Base-by-base conservation (phyloP, 1,140 invertebrate species). In the Doryteuthis pealeii region DNA sequence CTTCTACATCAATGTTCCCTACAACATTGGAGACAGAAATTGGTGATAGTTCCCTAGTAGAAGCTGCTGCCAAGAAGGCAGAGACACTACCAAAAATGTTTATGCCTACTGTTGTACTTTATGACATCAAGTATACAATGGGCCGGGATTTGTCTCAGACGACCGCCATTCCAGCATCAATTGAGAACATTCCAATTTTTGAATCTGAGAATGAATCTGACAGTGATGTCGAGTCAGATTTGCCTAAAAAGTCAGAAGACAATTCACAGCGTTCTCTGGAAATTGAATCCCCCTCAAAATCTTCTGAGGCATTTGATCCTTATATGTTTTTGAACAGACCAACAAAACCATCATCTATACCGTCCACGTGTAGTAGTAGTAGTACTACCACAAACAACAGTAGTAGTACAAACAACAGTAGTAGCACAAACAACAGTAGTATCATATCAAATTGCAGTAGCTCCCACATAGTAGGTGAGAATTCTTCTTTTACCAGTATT, bases 121-220 rank as follows among this genome's bases (percentile, higher is more conserved):
- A 62, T 62, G 54, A 62, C 26, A 62, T 62, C 18, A 62, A 62
- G 18, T 62, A 62, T 28, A 62, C 54, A 62, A 62, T 62, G 54
- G 54, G 54, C 18, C 18, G 26, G 12, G 54, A 62, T 62, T 62
- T 62, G 26, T 62, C 54, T 15, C 54, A 22, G 26, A 62, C 18
- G 54, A 28, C 54, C 10, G 26, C 54, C 26, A 62, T 62, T 62
- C 54, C 54, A n/a, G 18, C 54, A 15, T 62, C 54, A 6, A 62
- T 62, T n/a, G 54, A 62, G 54, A 62, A 62, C 54, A 62, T 62
- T 62, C 54, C 54, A 62, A 62, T 62, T 28, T 62, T 62, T 62
- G 54, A 62, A n/a, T 62, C 54, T 62, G 54, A 62, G 18, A 62
- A 62, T 62, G 54, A 62, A n/a, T 62, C 54, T 22, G 54, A 62